Evolutionary conservation across 2,888 invertebrate species (phyloP).

Genomic region (Acleris sparsana): DNA sequence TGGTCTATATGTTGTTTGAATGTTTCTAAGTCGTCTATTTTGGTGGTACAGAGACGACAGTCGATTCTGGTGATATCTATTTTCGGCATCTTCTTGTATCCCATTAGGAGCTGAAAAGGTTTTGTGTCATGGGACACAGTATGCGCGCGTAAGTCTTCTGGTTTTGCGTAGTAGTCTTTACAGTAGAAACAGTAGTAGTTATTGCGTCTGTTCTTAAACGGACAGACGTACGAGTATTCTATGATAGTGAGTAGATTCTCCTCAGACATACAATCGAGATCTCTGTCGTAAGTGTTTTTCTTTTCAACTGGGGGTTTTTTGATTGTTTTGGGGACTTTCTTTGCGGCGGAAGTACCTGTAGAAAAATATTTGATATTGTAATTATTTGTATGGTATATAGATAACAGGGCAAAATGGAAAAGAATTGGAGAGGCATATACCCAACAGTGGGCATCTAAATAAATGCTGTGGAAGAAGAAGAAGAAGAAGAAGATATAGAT

Average conservation of each 20-base stretch:
- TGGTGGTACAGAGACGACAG: constrained; percentile 63
- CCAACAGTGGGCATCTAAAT: too few species aligned
- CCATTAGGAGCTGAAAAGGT: constrained; percentile 72
- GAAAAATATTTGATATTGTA: constrained; percentile 11
- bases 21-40: constrained; percentile 64
- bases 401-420: too few species aligned
- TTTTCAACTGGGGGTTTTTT: constrained; percentile 65
- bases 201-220: constrained; percentile 73
- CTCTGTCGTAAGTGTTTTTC: constrained; percentile 67
- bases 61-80: constrained; percentile 74
- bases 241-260: constrained; percentile 73
- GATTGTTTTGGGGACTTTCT: constrained; percentile 46
- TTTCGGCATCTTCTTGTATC: constrained; percentile 76
- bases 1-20: constrained; percentile 72
- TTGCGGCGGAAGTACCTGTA: constrained; percentile 48
- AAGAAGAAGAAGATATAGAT: too few species aligned
- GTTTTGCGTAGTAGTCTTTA: constrained; percentile 74
- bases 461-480: too few species aligned
- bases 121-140: constrained; percentile 72
- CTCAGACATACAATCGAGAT: constrained; percentile 75
- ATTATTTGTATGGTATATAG: too few species aligned
- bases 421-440: too few species aligned
- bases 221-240: constrained; percentile 73
- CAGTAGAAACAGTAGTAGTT: constrained; percentile 79
- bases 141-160: constrained; percentile 73